Percentiles rank a stretch among this genome's conserved stretches.
Evolutionary conservation across 2,888 invertebrate species (phyloP).

Genomic region (Cylindroiulus punctatus): DNA sequence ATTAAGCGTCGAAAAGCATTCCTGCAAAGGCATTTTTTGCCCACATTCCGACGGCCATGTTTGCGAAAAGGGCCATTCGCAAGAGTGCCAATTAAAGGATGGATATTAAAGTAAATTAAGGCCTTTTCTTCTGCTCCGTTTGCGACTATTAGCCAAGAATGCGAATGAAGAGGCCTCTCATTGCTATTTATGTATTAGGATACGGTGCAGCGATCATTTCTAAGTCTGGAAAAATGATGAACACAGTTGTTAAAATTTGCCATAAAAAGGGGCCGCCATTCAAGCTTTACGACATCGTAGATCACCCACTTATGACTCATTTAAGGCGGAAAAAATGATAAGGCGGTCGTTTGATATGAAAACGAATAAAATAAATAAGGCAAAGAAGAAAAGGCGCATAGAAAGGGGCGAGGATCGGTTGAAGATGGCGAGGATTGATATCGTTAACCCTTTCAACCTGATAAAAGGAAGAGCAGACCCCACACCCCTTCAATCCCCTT

Average conservation of each 20-base stretch:
- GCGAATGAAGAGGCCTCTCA: neutral
- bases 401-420: neutral
- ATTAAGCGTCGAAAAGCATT: slow-evolving; percentile 6
- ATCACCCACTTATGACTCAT: slow-evolving; percentile 42
- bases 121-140: neutral
- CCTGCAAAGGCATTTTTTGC: neutral
- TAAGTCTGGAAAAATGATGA: slow-evolving; percentile 38
- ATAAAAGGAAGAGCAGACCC: neutral
- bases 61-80: neutral
- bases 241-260: slow-evolving; percentile 42
- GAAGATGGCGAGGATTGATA: neutral
- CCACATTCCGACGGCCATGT: neutral
- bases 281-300: slow-evolving; percentile 29
- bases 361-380: slow-evolving; percentile 38
- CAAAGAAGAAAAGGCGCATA: neutral
- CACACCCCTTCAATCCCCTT: no score
- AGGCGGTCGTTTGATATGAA: slow-evolving; percentile 30
- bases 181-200: slow-evolving; percentile 34
- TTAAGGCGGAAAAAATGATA: slow-evolving; percentile 31
- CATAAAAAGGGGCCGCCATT: slow-evolving; percentile 5
- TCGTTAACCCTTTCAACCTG: neutral
- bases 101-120: neutral
- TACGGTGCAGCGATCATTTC: slow-evolving; percentile 27
- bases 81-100: neutral
- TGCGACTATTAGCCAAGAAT: slow-evolving; percentile 22